phyloP scores from a whole-genome alignment of 1,140 invertebrate species.

The Mamestra configurata region DNA sequence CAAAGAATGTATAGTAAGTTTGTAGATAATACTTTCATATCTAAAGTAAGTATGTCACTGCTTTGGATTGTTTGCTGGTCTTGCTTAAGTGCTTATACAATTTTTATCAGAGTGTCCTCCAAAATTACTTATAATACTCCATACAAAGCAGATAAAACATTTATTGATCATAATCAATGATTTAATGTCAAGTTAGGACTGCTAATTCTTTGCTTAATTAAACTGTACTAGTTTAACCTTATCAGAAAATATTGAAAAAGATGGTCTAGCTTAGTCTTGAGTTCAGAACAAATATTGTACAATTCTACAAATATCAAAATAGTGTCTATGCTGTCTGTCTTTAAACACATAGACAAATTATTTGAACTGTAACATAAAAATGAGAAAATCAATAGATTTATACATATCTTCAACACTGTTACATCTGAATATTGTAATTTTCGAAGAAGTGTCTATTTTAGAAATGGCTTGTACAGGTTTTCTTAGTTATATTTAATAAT shows the following conservation, averaged over 20 bases:
- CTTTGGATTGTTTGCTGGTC: conserved; percentile 11
- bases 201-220: neutral
- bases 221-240: neutral
- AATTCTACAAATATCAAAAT: too few species aligned
- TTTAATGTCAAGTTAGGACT: neutral
- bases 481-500: neutral
- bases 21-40: neutral
- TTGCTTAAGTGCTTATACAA: neutral
- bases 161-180: neutral
- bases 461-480: neutral
- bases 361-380: neutral
- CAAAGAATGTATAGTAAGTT: neutral
- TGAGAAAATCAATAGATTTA: too few species aligned
- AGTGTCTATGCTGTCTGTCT: too few species aligned
- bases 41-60: neutral
- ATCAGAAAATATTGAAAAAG: neutral
- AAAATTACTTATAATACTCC: neutral
- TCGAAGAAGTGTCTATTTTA: neutral
- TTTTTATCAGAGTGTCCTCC: neutral
- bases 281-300: neutral
- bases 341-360: too few species aligned
- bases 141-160: conserved; percentile 2
- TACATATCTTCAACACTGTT: too few species aligned
- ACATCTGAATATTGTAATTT: neutral
- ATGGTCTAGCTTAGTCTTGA: neutral